Evolutionary conservation across 2,888 invertebrate species (phyloP), one percentile per base, ranked within the genome.

Genomic region (Esperia sulphurella): DNA sequence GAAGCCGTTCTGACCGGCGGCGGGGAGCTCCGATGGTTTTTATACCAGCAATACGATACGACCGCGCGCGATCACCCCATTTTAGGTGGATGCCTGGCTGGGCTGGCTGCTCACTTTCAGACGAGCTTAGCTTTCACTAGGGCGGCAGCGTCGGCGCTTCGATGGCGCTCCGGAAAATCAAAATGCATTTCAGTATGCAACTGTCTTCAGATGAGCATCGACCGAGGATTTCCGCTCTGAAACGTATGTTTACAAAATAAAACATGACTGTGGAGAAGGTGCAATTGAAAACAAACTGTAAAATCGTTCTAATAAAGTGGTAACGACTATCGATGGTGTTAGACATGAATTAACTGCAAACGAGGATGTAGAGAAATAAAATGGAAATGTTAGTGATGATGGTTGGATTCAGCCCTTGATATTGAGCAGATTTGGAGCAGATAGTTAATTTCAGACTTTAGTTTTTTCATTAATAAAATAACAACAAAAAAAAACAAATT

Each of bases 1-100:
- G 95, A 95, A 96, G 96, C 96, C 96, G 96, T 96, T 96, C 96
- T 97, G 96, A 95, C 94, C 94, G 93, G 93, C 92, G 91, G 92
- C 92, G 92, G 91, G 92, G 91, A 90, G 91, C 88, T 81, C 82
- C 82, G 88, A 88, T 91, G 91, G 91, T 92, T 94, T 94, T 94
- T 94, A 95, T 94, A 94, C 94, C 86, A 91, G 95, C 92, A 94
- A 94, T 92, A 92, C 93, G 94, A 95, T 93, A 93, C 94, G 90
- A 75, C 68, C 71, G 74, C 78, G 59, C 79, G 65, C 81, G 83
- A 85, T 79, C 87, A 83, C 85, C 89, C 89, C 88, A 88, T 89
- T 90, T 89, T 90, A 88, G 89, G 89, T 78, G 89, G 88, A 88
- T 87, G 79, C 78, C 72, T 70, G 79, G 69, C 76, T 70, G 72